Evolutionary conservation across 2,888 invertebrate genomes (phyloP).

Genomic region (Diarsia rubi): DNA sequence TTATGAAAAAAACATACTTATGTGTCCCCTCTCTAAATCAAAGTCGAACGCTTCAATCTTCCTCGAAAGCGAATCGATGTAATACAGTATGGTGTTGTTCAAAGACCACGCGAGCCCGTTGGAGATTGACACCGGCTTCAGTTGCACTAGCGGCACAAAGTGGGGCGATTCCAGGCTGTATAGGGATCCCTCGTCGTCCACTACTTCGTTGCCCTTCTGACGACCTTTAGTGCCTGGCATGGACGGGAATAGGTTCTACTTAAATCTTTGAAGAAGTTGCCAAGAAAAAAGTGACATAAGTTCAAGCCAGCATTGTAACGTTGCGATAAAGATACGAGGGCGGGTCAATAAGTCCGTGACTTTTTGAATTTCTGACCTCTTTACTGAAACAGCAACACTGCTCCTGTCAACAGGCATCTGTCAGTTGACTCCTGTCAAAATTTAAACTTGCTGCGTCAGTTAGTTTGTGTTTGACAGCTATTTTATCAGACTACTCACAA

Average conservation of each 20-base stretch:
- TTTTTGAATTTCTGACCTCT: too few species aligned
- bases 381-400: too few species aligned
- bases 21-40: constrained; percentile 83
- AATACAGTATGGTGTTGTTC: constrained; percentile 89
- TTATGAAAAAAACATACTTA: constrained; percentile 50
- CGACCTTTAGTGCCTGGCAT: constrained; percentile 58
- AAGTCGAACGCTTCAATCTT: constrained; percentile 92
- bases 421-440: too few species aligned
- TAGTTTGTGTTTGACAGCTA: too few species aligned
- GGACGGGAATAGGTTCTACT: background rate
- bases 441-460: too few species aligned
- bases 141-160: constrained; percentile 65
- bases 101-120: constrained; percentile 93
- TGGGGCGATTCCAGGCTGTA: constrained; percentile 79
- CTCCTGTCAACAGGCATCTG: too few species aligned
- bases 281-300: background rate
- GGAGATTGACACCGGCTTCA: constrained; percentile 89
- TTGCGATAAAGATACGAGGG: background rate
- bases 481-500: too few species aligned
- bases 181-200: constrained; percentile 50
- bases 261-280: background rate
- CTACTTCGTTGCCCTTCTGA: constrained; percentile 54
- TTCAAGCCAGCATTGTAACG: background rate
- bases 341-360: too few species aligned
- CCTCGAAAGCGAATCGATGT: constrained; percentile 91